phyloP scores from a whole-genome alignment of 1,140 invertebrate genomes.

The Drosophila kurseongensis region DNA sequence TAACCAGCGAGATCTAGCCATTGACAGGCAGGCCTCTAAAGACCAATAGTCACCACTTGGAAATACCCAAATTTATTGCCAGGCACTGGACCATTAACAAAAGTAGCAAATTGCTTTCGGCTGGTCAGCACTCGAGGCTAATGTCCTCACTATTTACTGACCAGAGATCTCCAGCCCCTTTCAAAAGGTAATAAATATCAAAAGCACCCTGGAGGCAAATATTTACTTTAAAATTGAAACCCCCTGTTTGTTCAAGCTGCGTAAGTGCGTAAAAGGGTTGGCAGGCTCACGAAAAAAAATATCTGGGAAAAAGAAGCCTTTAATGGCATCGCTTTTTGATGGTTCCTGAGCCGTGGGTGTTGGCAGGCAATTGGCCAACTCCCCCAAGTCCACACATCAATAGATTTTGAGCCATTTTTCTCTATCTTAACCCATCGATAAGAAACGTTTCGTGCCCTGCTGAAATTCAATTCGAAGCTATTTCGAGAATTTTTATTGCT shows the following conservation, averaged over 20 bases:
- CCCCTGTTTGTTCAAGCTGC: conserved; percentile 64
- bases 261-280: conserved; percentile 81
- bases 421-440: conserved; percentile 53
- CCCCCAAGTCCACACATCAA: conserved; percentile 37
- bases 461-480: conserved; percentile 74
- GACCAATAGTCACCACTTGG: conserved; percentile 21
- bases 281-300: conserved; percentile 26
- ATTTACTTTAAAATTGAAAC: conserved; percentile 83
- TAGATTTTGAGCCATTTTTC: conserved; percentile 12
- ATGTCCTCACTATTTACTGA: conserved; percentile 68
- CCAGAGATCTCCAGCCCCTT: conserved; percentile 18
- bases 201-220: conserved; percentile 84
- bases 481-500: conserved; percentile 78
- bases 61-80: conserved; percentile 68
- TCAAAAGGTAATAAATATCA: conserved; percentile 77
- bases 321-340: conserved; percentile 76
- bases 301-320: conserved; percentile 54
- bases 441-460: conserved; percentile 31
- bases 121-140: conserved; percentile 57
- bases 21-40: conserved; percentile 42
- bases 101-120: conserved; percentile 64
- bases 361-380: conserved; percentile 50
- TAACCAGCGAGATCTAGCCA: conserved; percentile 47
- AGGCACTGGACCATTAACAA: conserved; percentile 51
- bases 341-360: conserved; percentile 63